Conservation (phyloP, 2,888 invertebrate species). For the Apamea monoglypha region DNA sequence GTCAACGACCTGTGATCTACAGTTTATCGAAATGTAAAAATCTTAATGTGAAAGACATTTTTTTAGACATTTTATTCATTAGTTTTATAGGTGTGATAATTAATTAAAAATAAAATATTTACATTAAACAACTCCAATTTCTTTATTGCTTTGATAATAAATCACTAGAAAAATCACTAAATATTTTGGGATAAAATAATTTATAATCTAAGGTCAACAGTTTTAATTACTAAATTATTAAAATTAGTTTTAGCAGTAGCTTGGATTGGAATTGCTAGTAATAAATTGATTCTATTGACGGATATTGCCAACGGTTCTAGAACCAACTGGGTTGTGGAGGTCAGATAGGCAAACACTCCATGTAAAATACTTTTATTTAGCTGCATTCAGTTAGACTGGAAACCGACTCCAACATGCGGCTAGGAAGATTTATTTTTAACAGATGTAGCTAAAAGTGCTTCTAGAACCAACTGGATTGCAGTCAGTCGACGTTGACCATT, state of each 20-base stretch:
- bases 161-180: too few species aligned
- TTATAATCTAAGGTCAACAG: not conserved
- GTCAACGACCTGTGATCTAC: not conserved
- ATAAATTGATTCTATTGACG: not conserved
- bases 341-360: not conserved
- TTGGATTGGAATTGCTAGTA: not conserved
- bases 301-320: not conserved
- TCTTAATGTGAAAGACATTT: not conserved
- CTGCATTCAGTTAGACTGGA: not conserved
- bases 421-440: not conserved
- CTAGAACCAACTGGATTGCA: not conserved
- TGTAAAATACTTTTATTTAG: not conserved
- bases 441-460: not conserved
- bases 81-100: not conserved
- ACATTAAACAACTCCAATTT: not conserved
- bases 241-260: not conserved
- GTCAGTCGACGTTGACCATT: not conserved
- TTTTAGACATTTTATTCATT: not conserved
- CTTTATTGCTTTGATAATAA: not conserved
- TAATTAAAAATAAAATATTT: conserved; percentile 4
- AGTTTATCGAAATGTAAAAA: not conserved
- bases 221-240: conserved; percentile 20
- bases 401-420: not conserved
- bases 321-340: not conserved
- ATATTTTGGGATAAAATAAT: too few species aligned